Evolutionary conservation across 2,797 vertebrate genomes (phyloP), one percentile per base, ranked within the genome.

Genomic region (Heliangelus exortis): DNA sequence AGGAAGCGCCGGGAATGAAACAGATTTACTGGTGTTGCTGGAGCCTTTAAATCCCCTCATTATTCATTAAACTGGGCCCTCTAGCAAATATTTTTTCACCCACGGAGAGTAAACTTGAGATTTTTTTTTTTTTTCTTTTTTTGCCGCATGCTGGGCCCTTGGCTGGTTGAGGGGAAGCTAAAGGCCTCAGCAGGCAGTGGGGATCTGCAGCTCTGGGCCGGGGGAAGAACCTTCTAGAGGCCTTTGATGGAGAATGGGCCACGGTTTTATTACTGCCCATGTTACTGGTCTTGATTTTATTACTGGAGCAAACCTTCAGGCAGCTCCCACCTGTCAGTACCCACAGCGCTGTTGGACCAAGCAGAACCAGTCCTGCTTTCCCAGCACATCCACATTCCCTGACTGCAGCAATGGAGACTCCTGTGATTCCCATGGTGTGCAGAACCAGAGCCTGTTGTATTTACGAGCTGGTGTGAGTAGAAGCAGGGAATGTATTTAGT

Each of bases 361-460:
- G 10, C 10, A 8, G 2, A 25, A 15, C 0, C 2, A 68, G 81
- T 17, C 8, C 68, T 21, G 18, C 11, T 50, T 25, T 31, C 10
- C 69, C 74, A 25, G 33, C 59, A 9, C 33, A 6, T 12, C 34
- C 59, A 3, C 0, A 19, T 12, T 16, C 74, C 34, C 23, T 2
- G 1, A 0, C 54, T 0, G 1, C 45, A 15, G 69, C 33, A 11
- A 69, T 2, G 5, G 39, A 41, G 7, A 41, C 0, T 1, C 68
- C 41, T 1, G 1, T 55, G 45, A 53, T 50, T n/a, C 39, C 62
- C 0, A 4, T 10, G 54, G 39, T 34, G 41, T 12, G 43, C 2
- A 0, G 59, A 55, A 62, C 66, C 0, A 0, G 43, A 34, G 39
- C 4, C 4, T 58, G 76, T 39, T 66, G 68, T 88, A 12, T 75